A percentile compares a stretch with the other conserved stretches of the same genome.
Evolutionary conservation across 2,888 invertebrate species (phyloP).

Genomic region (Agrenia bidenticulata): DNA sequence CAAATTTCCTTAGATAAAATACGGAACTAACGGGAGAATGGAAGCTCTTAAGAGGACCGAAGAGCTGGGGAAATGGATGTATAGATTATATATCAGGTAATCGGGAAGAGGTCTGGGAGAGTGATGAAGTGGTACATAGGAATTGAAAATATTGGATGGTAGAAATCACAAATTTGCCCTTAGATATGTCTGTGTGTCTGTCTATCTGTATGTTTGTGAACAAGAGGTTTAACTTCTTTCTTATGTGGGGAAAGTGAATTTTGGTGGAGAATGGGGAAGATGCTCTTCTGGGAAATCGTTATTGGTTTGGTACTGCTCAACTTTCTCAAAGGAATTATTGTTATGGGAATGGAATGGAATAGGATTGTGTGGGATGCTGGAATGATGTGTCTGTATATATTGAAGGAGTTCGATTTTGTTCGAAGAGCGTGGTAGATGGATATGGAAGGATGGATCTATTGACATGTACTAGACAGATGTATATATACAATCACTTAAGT

Average conservation of each 20-base stretch:
- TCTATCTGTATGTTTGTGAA: slow-evolving; percentile 14
- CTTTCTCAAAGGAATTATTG: slow-evolving; percentile 25
- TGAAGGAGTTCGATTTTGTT: background rate
- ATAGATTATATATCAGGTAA: too few relatives aligned
- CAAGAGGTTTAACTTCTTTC: slow-evolving; percentile 19
- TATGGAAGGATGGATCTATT: background rate
- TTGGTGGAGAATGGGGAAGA: slow-evolving; percentile 12
- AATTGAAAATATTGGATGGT: slow-evolving; percentile 20
- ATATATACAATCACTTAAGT: background rate
- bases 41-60: background rate
- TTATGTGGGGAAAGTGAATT: slow-evolving; percentile 17
- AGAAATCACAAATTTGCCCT: slow-evolving; percentile 21
- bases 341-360: slow-evolving; percentile 22
- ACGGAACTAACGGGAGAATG: slow-evolving; percentile 6
- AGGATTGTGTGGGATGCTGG: slow-evolving; percentile 8
- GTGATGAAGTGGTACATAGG: background rate
- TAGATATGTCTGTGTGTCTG: background rate
- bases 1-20: background rate
- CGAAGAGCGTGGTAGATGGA: background rate
- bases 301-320: slow-evolving; percentile 22
- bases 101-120: too few relatives aligned
- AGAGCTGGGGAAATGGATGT: background rate
- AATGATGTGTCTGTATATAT: slow-evolving; percentile 3
- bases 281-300: slow-evolving; percentile 25
- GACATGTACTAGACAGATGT: background rate